Conservation (phyloP, 2,113 vertebrate species). For the Hystrix cristata region DNA sequence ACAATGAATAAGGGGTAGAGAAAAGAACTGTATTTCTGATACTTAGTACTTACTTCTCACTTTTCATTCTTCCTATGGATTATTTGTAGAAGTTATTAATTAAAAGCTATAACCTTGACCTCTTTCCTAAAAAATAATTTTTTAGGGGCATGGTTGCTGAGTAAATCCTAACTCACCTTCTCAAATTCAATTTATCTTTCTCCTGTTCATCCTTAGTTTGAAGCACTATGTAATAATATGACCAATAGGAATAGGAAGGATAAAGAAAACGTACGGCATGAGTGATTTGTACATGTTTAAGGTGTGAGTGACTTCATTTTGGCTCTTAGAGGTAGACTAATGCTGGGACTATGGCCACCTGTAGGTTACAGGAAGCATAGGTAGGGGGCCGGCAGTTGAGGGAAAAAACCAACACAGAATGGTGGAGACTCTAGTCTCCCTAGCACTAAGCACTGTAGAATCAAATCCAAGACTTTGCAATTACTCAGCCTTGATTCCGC, state of each 20-base stretch:
- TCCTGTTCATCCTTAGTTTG: background rate
- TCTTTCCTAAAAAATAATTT: background rate
- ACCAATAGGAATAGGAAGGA: background rate
- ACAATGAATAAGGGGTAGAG: background rate
- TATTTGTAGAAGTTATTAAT: constrained; percentile 4
- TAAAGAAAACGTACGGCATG: background rate
- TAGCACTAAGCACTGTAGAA: background rate
- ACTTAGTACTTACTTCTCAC: background rate
- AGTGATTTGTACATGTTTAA: background rate
- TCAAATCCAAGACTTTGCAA: background rate
- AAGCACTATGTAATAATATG: background rate
- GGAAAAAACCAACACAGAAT: background rate
- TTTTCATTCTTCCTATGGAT: background rate
- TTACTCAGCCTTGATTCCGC: background rate
- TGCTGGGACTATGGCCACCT: too few relatives aligned
- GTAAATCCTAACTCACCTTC: background rate
- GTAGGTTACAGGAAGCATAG: background rate
- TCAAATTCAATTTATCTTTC: background rate
- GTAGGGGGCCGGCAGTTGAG: background rate
- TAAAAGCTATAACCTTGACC: background rate
- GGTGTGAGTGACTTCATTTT: background rate
- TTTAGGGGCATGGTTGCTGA: background rate
- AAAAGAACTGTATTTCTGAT: background rate
- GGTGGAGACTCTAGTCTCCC: background rate
- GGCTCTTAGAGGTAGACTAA: background rate